These are phyloP conservation scores for Muscicapa comitata DNA, from an alignment of 2,797 vertebrate genomes.

Conservation along the genomic window DNA sequence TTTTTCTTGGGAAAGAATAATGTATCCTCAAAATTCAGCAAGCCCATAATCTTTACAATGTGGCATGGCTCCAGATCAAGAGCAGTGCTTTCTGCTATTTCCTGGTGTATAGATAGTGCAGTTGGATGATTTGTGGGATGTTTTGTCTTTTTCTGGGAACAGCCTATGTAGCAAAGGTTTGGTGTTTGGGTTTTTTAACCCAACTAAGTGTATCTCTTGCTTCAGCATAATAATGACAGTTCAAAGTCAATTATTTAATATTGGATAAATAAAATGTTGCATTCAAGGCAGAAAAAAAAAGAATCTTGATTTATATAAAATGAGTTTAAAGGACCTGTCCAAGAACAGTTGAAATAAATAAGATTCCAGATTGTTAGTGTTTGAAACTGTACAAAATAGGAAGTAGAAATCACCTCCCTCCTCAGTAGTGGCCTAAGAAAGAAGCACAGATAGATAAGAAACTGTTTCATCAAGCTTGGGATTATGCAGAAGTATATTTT, in stretches of 20 bases:
- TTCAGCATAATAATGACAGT: neutral
- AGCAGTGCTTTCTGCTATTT: conserved; percentile 18
- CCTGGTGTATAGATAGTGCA: neutral
- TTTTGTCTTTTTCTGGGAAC: conserved; percentile 22
- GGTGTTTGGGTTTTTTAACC: rapidly evolving
- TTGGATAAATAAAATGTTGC: neutral
- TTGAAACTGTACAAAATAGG: neutral
- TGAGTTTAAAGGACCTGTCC: neutral
- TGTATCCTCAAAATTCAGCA: neutral
- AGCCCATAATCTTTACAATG: conserved; percentile 8
- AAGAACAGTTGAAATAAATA: neutral
- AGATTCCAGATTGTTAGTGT: neutral
- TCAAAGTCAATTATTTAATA: neutral
- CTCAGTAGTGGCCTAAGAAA: neutral
- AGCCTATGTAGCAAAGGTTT: neutral
- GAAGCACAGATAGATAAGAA: neutral
- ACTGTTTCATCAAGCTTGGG: neutral
- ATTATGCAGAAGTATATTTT: neutral
- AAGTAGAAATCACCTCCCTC: neutral
- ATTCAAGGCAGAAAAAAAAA: neutral
- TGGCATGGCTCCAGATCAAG: conserved; percentile 49
- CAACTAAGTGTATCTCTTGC: neutral
- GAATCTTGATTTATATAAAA: neutral
- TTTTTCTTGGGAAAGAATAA: conserved; percentile 28
- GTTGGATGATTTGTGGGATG: neutral